These are phyloP conservation scores for Parascotia fuliginaria DNA, from an alignment of 2,888 invertebrate species.

Conservation along the genomic window DNA sequence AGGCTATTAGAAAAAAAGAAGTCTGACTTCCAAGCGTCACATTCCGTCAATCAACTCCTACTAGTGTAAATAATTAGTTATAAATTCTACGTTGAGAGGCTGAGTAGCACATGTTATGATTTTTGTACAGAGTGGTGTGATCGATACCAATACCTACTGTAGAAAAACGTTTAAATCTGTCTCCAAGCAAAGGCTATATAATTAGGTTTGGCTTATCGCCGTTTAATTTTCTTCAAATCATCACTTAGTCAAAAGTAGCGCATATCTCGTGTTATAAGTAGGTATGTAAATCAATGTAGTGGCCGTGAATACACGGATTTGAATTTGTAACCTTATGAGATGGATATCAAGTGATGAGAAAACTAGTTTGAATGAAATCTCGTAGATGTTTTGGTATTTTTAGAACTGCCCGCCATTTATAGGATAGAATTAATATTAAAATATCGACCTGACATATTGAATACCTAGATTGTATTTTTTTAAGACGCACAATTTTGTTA, in stretches of 20 bases:
- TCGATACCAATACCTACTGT: no score
- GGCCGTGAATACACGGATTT: conserved; percentile 43
- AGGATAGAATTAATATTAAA: neutral
- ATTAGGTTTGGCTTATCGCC: no score
- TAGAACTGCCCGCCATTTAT: conserved; percentile 15
- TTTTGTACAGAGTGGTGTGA: no score
- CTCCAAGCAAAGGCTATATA: no score
- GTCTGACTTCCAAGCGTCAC: no score
- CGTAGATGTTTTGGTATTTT: conserved; percentile 23
- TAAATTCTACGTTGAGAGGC: no score
- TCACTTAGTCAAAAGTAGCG: neutral
- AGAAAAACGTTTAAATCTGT: no score
- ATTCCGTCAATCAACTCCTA: no score
- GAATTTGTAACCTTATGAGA: conserved; percentile 26
- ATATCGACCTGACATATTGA: neutral
- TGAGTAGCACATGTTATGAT: no score
- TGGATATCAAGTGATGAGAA: conserved; percentile 18
- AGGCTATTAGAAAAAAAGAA: no score
- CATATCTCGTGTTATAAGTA: conserved; percentile 7
- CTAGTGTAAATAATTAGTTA: no score
- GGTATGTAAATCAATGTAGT: conserved; percentile 30
- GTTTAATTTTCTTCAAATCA: no score
- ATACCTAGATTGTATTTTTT: conserved; percentile 2
- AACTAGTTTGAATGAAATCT: conserved; percentile 41
- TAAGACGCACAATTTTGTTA: neutral